A percentile compares a stretch with the other conserved stretches of the same genome.
These are phyloP conservation scores for Cochlearius cochlearius DNA, from an alignment of 2,113 vertebrate species.

Conservation along the genomic window DNA sequence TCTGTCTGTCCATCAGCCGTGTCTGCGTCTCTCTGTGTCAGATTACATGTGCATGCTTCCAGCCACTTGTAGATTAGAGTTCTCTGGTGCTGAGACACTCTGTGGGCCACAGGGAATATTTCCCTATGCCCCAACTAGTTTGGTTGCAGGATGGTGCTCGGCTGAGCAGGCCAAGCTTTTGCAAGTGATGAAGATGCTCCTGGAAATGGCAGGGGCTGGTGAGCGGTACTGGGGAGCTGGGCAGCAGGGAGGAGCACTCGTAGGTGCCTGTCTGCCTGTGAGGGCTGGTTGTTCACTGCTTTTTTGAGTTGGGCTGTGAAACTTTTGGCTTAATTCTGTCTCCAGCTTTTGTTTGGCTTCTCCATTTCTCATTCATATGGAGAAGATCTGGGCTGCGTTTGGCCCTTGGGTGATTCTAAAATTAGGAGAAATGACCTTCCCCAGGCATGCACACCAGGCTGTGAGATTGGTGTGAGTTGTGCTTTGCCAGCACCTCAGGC, in stretches of 20 bases:
- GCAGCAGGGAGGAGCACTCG: neutral
- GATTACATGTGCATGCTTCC: rapidly evolving
- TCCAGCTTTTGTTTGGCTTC: neutral
- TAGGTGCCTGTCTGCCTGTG: neutral
- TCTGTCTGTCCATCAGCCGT: neutral
- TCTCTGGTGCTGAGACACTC: neutral
- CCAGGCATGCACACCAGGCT: neutral
- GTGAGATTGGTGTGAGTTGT: neutral
- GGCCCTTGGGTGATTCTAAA: neutral
- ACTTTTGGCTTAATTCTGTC: neutral
- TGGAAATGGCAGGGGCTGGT: neutral
- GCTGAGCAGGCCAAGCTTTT: neutral
- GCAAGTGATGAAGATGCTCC: neutral
- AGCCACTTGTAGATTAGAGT: neutral
- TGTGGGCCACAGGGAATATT: rapidly evolving
- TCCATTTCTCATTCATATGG: neutral
- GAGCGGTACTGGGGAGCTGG: neutral
- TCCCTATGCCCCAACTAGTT: neutral
- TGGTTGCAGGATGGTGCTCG: neutral
- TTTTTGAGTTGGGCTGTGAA: neutral
- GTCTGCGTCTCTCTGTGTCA: neutral
- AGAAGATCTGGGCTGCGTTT: neutral
- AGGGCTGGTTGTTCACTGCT: neutral
- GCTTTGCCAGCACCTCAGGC: neutral
- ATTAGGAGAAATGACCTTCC: neutral